Evolutionary conservation across 2,888 invertebrate genomes (phyloP).

Genomic region (Synergus gifuensis): DNA sequence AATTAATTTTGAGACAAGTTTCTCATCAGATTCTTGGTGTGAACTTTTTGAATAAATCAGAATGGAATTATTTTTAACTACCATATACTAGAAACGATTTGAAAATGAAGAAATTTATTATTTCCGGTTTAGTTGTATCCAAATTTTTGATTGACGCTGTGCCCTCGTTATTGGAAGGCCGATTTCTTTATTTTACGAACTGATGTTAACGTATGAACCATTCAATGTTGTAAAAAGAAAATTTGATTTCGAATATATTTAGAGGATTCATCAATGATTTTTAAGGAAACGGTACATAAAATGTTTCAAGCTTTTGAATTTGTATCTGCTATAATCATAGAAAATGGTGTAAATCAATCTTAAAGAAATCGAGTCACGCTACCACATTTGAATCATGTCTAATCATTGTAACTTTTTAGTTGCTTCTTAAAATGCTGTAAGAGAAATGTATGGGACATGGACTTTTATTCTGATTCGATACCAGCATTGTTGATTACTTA

Average conservation of each 20-base stretch:
- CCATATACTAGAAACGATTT: not conserved
- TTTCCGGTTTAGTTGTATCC: not conserved
- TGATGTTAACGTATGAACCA: not conserved
- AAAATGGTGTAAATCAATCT: not conserved
- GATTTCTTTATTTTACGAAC: not conserved
- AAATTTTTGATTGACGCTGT: not conserved
- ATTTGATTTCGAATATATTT: not conserved
- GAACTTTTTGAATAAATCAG: not conserved
- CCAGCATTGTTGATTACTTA: constrained; percentile 41
- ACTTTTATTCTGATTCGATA: constrained; percentile 39
- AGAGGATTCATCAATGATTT: not conserved
- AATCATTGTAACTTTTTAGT: constrained; percentile 35
- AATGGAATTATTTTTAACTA: not conserved
- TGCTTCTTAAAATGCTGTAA: constrained; percentile 28
- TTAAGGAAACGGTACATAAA: no score
- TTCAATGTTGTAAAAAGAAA: not conserved
- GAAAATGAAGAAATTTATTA: not conserved
- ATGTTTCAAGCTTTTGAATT: no score
- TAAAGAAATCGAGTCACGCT: constrained; percentile 1
- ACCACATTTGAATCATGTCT: constrained; percentile 26
- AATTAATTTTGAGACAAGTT: not conserved
- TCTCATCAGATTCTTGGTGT: not conserved
- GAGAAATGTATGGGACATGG: constrained; percentile 30
- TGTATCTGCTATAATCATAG: not conserved
- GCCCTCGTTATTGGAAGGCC: not conserved